Percentiles rank a stretch among this genome's conserved stretches.
phyloP scores from a whole-genome alignment of 2,888 invertebrate species.

The Deilephila elpenor region DNA sequence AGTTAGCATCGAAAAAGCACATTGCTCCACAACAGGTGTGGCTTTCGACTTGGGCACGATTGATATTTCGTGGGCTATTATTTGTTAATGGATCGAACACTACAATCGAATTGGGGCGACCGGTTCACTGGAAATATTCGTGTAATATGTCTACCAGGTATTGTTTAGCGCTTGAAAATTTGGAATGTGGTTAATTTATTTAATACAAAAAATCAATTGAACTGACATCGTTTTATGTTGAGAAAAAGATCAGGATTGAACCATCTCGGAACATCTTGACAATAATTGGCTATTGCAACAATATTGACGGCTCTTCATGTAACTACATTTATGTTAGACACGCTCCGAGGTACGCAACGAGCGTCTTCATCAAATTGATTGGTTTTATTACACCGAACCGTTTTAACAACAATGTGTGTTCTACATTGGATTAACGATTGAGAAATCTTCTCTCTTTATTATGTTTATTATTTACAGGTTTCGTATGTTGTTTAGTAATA shows the following conservation, averaged over 20 bases:
- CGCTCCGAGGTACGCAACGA: conserved; percentile 1
- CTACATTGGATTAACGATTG: no score
- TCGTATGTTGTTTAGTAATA: no score
- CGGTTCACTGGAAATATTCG: conserved; percentile 2
- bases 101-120: conserved; percentile 6
- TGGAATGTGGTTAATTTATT: background rate
- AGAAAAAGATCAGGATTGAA: background rate
- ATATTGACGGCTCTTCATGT: background rate
- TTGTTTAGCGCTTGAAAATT: background rate
- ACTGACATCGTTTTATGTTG: background rate
- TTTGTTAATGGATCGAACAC: conserved; percentile 23
- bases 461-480: no score
- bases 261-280: background rate
- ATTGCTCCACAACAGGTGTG: conserved; percentile 24
- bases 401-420: background rate
- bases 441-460: no score
- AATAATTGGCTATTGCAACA: background rate
- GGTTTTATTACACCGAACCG: conserved; percentile 3
- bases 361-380: conserved; percentile 16
- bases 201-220: background rate
- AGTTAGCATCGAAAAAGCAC: conserved; percentile 13
- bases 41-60: conserved; percentile 11
- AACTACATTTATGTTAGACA: background rate
- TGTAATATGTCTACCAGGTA: background rate
- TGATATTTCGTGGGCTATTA: conserved; percentile 25